Evolutionary conservation across 2,113 vertebrate species (phyloP).

Genomic region (Thamnaconus septentrionalis): DNA sequence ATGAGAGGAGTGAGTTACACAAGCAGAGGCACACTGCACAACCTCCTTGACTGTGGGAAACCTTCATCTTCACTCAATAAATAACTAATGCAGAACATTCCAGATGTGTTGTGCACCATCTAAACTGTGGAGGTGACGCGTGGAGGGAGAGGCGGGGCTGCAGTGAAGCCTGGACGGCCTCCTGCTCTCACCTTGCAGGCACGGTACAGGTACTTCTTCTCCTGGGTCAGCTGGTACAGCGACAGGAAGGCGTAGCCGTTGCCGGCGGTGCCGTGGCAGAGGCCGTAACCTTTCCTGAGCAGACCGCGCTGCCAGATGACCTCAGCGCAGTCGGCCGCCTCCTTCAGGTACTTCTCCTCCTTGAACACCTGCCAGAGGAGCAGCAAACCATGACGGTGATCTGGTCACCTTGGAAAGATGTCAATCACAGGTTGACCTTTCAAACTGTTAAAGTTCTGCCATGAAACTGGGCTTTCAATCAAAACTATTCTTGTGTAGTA

Average conservation of each 20-base stretch:
- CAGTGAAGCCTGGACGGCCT: too few relatives aligned
- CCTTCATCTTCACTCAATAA: too few relatives aligned
- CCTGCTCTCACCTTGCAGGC: conserved; percentile 86
- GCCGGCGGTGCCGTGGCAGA: conserved; percentile 93
- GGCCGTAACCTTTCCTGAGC: conserved; percentile 91
- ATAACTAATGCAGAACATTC: too few relatives aligned
- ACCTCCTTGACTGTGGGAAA: too few relatives aligned
- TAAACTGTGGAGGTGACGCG: too few relatives aligned
- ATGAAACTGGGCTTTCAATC: too few relatives aligned
- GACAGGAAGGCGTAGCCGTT: conserved; percentile 93
- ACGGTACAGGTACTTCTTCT: conserved; percentile 92
- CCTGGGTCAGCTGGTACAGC: conserved; percentile 88
- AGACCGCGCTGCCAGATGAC: conserved; percentile 96
- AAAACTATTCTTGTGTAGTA: too few relatives aligned
- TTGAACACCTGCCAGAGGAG: conserved; percentile 82
- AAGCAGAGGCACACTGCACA: too few relatives aligned
- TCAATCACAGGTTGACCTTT: too few relatives aligned
- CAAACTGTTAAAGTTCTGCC: too few relatives aligned
- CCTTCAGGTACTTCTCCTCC: conserved; percentile 96
- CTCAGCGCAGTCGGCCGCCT: conserved; percentile 90
- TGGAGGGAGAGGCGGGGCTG: too few relatives aligned
- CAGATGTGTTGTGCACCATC: too few relatives aligned
- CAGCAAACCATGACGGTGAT: not conserved
- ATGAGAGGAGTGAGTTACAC: not conserved
- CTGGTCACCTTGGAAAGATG: not conserved